Conservation (phyloP, 92 coral and sea anemone species). For the Metridium senile region DNA sequence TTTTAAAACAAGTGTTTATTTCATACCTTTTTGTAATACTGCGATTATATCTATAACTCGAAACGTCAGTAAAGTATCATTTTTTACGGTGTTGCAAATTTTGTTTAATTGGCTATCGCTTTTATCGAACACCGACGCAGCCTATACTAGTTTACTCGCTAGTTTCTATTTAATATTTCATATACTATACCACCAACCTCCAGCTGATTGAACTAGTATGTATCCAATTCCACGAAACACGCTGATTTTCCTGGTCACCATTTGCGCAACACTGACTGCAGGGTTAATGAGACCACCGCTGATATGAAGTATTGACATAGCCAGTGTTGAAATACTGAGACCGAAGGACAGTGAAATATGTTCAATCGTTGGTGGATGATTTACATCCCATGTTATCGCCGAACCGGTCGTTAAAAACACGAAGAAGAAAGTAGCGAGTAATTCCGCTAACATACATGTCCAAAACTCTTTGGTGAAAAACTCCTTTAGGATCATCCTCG, state of each 20-base stretch:
- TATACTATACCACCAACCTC: not conserved
- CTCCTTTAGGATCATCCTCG: slow-evolving; percentile 12
- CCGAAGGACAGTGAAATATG: slow-evolving; percentile 86
- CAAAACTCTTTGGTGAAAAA: slow-evolving; percentile 60
- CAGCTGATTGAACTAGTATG: slow-evolving; percentile 4
- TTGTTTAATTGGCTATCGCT: no score
- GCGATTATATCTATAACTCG: no score
- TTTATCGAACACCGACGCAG: no score
- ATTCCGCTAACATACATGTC: slow-evolving; percentile 78
- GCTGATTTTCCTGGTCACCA: slow-evolving; percentile 73
- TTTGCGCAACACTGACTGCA: slow-evolving; percentile 84
- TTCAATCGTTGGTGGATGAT: slow-evolving; percentile 74
- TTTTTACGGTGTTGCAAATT: no score
- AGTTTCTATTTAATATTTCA: not conserved
- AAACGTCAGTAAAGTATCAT: no score
- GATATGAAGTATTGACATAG: slow-evolving; percentile 79
- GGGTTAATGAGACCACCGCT: slow-evolving; percentile 97
- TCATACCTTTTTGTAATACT: no score
- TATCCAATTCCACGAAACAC: slow-evolving; percentile 70
- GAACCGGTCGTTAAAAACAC: slow-evolving; percentile 91
- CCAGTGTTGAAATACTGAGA: slow-evolving; percentile 78
- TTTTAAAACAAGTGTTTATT: no score
- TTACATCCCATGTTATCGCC: slow-evolving; percentile 69
- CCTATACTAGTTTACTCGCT: no score
- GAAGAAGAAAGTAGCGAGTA: slow-evolving; percentile 82